These are phyloP conservation scores for Caradrina kadenii DNA, from an alignment of 2,888 invertebrate species.

Conservation along the genomic window DNA sequence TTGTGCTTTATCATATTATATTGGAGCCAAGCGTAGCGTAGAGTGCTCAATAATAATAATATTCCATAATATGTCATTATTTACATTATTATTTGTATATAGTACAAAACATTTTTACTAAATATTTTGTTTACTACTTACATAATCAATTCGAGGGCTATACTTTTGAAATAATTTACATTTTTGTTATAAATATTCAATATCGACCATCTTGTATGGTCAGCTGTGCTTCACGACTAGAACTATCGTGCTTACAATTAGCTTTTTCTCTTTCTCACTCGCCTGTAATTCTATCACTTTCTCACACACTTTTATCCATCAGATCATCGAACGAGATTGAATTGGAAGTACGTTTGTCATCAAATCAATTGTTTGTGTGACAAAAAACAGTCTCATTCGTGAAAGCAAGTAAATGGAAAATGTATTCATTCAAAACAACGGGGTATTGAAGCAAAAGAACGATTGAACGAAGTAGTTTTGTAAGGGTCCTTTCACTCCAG, in stretches of 20 bases:
- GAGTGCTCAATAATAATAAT: conserved; percentile 70
- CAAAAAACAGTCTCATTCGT: conserved; percentile 17
- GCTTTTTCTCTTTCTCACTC: conserved; percentile 61
- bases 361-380: conserved; percentile 22
- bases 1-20: conserved; percentile 67
- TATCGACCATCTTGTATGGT: conserved; percentile 65
- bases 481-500: conserved; percentile 28
- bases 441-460: conserved; percentile 28
- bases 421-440: conserved; percentile 32
- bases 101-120: conserved; percentile 85
- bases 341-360: conserved; percentile 12
- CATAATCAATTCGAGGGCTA: conserved; percentile 73
- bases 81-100: conserved; percentile 74
- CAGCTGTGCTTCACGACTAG: conserved; percentile 74
- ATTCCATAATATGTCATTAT: conserved; percentile 67
- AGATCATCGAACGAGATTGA: conserved; percentile 37
- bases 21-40: conserved; percentile 80
- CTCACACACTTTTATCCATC: conserved; percentile 32
- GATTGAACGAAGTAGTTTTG: conserved; percentile 9
- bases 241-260: conserved; percentile 72
- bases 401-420: conserved; percentile 17
- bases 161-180: conserved; percentile 65
- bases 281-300: conserved; percentile 46
- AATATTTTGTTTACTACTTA: conserved; percentile 83
- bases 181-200: conserved; percentile 65